Base-by-base conservation (phyloP, 2,797 vertebrate species). In the Pantherophis vulpinus region DNA sequence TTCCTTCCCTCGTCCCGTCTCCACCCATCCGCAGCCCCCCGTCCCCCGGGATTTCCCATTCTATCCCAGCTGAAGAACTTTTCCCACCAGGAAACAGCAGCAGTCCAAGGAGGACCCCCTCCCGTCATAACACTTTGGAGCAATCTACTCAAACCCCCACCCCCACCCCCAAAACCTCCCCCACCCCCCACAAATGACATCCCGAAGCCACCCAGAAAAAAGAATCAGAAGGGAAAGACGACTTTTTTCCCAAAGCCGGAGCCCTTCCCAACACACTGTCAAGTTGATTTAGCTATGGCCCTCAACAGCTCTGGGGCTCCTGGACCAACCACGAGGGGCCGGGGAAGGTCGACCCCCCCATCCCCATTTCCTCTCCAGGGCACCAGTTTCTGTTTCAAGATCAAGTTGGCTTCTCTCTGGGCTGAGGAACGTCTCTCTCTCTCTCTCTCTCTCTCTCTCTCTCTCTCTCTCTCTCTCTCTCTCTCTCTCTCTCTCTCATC, bases 381-480 rank as follows among this genome's bases (percentile, higher is more conserved):
- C 13, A 0, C 90, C 91, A 9, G 86, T 25, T 92, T 94, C 94
- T 87, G 92, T 94, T 94, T 27, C 95, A 94, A 60, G 23, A 42
- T 86, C 86, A 42, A 56, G 0, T 88, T 88, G 1, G 83, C 7
- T n/a, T 60, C 91, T 18, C 0, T 66, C 1, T 29, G 29, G 63
- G 13, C 70, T 79, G 70, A 37, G 8, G 18, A 42, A 3, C 1
- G 1, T 32, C 5, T 32, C 13, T 63, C 25, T 27, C 56, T 56
- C 8, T 1, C 8, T 56, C 8, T 1, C 8, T 18, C 27, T 7
- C 83, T 96, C 96, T 97, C 94, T 95, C 95, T 91, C 12, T 55
- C 55, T 55, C 3, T 55, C 0, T 16, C 11, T 13, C 55, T 3
- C 55, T 56, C 1, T 58, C 0, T 5, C 4, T 0, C 14, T 58